These are phyloP conservation scores for Calephelis nemesis DNA, from an alignment of 1,140 invertebrate species.

Conservation along the genomic window DNA sequence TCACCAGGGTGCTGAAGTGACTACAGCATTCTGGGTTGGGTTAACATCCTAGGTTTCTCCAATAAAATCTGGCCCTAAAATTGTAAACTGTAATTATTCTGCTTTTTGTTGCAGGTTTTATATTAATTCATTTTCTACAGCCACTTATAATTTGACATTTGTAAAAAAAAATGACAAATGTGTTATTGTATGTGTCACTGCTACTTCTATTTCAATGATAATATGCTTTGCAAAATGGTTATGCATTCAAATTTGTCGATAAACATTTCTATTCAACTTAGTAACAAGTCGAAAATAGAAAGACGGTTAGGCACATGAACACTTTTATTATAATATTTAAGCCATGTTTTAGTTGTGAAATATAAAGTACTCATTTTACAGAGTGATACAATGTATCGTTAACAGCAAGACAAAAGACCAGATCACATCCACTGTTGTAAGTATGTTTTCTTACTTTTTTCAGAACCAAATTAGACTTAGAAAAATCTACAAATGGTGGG, in stretches of 20 bases:
- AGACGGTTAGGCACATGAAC: slow-evolving; percentile 22
- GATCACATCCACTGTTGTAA: slow-evolving; percentile 35
- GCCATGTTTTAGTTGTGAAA: neutral
- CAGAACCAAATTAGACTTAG: slow-evolving; percentile 45
- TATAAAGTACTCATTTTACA: slow-evolving; percentile 36
- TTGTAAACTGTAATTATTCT: too few species aligned
- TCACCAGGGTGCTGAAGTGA: too few species aligned
- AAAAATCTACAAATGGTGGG: slow-evolving; percentile 43
- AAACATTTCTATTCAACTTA: slow-evolving; percentile 34
- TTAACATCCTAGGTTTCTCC: too few species aligned
- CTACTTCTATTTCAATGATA: slow-evolving; percentile 24
- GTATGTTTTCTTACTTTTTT: slow-evolving; percentile 51
- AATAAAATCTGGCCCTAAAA: too few species aligned
- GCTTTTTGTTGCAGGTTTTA: too few species aligned
- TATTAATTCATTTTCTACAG: too few species aligned
- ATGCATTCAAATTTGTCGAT: slow-evolving; percentile 29
- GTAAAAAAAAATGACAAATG: neutral
- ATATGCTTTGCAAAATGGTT: slow-evolving; percentile 4
- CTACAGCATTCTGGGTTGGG: too few species aligned
- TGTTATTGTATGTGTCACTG: neutral
- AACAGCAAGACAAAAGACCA: slow-evolving; percentile 32
- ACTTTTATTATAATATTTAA: slow-evolving; percentile 4
- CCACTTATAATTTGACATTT: neutral
- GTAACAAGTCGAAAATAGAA: slow-evolving; percentile 20
- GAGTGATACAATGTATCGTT: slow-evolving; percentile 44